phyloP scores from a whole-genome alignment of 2,888 invertebrate genomes.

The Tetrapedia diversipes region DNA sequence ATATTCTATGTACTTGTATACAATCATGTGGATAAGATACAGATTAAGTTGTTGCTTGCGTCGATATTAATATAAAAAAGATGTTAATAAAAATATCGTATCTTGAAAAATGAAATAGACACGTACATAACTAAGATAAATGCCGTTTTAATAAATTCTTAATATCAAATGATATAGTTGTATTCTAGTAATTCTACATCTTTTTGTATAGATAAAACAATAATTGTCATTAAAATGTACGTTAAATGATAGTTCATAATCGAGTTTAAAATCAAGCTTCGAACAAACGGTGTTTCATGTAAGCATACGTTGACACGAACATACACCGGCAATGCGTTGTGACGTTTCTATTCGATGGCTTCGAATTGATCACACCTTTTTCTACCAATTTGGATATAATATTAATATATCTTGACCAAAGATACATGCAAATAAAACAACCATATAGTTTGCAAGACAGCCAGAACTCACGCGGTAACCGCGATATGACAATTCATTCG shows the following conservation, averaged over 20 bases:
- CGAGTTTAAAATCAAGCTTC: constrained; percentile 21
- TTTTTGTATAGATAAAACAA: constrained; percentile 35
- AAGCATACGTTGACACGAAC: constrained; percentile 53
- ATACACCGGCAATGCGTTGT: constrained; percentile 42
- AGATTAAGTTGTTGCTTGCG: constrained; percentile 1
- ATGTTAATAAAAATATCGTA: constrained; percentile 6
- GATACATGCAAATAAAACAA: constrained; percentile 9
- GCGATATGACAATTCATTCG: constrained; percentile 58
- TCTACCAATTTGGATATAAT: constrained; percentile 16
- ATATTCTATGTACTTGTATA: constrained; percentile 8
- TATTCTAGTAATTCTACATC: constrained; percentile 38
- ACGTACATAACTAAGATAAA: constrained; percentile 5
- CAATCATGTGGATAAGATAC: constrained; percentile 31
- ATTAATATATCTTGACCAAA: background rate
- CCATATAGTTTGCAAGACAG: constrained; percentile 3
- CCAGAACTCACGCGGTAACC: constrained; percentile 27
- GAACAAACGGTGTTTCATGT: constrained; percentile 24
- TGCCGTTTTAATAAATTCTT: constrained; percentile 26
- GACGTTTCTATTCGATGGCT: constrained; percentile 60
- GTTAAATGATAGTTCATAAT: constrained; percentile 18
- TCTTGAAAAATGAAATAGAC: constrained; percentile 1
- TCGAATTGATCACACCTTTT: constrained; percentile 60
- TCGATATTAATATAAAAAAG: background rate
- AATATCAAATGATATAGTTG: constrained; percentile 47
- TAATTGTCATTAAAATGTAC: constrained; percentile 29